Evolutionary conservation across 2,113 vertebrate genomes (phyloP).

Genomic region (Caranx ignobilis): DNA sequence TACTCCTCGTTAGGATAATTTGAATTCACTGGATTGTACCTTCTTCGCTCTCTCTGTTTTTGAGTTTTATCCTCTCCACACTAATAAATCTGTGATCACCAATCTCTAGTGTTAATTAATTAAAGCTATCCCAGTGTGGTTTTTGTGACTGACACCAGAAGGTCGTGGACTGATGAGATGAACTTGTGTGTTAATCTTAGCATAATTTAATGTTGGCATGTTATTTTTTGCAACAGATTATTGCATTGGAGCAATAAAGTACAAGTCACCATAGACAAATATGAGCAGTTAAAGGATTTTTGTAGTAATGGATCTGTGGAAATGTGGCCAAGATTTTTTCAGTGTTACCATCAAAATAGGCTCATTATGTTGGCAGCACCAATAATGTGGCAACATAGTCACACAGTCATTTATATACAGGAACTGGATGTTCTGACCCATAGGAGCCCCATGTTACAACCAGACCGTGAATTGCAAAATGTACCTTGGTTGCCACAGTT

Average conservation of each 20-base stretch:
- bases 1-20: not conserved
- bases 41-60: not conserved
- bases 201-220: too few relatives aligned
- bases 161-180: not conserved
- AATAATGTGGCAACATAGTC: not conserved
- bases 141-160: not conserved
- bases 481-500: too few relatives aligned
- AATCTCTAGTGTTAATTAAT: not conserved
- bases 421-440: not conserved
- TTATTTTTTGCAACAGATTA: not conserved
- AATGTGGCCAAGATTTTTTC: not conserved
- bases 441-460: too few relatives aligned
- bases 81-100: not conserved
- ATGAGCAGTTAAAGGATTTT: not conserved
- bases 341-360: not conserved
- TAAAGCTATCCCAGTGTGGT: not conserved
- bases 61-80: not conserved
- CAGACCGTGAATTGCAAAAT: too few relatives aligned
- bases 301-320: not conserved
- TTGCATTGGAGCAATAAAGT: not conserved
- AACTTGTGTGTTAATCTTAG: not conserved
- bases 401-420: not conserved
- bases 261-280: not conserved
- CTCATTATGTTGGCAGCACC: not conserved
- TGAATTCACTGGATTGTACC: not conserved